Evolutionary conservation across 2,797 vertebrate genomes (phyloP).

Genomic region (Mycteria americana): DNA sequence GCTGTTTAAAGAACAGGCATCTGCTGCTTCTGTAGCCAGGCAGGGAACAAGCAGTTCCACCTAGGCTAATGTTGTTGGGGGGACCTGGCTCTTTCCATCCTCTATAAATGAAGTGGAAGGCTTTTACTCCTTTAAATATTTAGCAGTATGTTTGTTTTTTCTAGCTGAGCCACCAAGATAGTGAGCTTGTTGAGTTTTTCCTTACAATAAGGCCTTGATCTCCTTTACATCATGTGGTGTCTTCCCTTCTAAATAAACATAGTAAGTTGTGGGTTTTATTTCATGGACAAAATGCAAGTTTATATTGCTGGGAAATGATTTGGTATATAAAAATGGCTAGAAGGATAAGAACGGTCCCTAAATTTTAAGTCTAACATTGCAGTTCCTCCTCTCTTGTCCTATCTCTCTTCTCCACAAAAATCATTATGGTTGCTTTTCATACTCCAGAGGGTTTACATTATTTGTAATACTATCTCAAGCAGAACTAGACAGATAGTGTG

Average conservation of each 20-base stretch:
- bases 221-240: not conserved
- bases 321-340: not conserved
- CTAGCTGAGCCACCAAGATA: not conserved
- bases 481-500: not conserved
- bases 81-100: not conserved
- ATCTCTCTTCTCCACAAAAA: not conserved
- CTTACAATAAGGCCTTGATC: not conserved
- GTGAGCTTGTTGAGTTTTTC: not conserved
- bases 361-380: not conserved
- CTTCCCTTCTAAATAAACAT: not conserved
- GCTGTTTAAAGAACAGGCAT: not conserved
- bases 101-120: not conserved
- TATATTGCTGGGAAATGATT: not conserved
- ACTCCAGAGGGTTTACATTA: rapidly evolving
- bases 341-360: not conserved
- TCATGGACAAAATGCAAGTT: not conserved
- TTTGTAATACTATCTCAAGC: not conserved
- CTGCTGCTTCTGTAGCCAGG: not conserved
- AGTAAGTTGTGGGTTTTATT: not conserved
- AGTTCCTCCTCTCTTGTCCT: not conserved
- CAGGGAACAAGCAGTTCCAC: not conserved
- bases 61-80: too few species aligned
- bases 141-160: not conserved
- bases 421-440: not conserved
- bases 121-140: too few species aligned